Conservation (phyloP, 2,888 invertebrate species). For the Protodeltote pygarga region DNA sequence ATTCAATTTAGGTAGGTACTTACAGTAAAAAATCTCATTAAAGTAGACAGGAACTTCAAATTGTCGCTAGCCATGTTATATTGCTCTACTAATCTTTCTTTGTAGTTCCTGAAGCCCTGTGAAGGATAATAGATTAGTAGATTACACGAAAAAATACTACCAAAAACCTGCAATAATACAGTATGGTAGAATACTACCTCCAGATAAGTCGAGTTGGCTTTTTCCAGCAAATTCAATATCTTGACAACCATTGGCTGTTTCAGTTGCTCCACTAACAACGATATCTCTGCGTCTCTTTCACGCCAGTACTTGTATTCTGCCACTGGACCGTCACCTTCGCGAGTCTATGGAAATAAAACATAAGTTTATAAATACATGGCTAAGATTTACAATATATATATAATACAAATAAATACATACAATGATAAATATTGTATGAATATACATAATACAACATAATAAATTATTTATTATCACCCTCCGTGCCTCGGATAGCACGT, state of each 20-base stretch:
- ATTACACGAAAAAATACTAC: neutral
- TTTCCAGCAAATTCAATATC: conserved; percentile 87
- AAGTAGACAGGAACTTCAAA: conserved; percentile 91
- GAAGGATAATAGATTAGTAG: conserved; percentile 63
- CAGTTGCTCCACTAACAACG: conserved; percentile 93
- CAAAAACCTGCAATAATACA: too few relatives aligned
- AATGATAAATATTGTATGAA: too few relatives aligned
- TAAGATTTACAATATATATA: too few relatives aligned
- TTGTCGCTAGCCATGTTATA: conserved; percentile 92
- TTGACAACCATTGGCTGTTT: conserved; percentile 90
- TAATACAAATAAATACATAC: too few relatives aligned
- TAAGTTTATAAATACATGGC: neutral
- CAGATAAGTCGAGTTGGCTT: conserved; percentile 83
- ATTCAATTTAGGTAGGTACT: too few relatives aligned
- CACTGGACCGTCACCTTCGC: conserved; percentile 92
- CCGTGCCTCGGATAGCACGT: too few relatives aligned
- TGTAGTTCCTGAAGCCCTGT: conserved; percentile 87
- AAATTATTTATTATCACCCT: too few relatives aligned
- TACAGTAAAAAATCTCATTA: conserved; percentile 90
- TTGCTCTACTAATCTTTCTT: conserved; percentile 88
- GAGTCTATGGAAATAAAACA: conserved; percentile 61
- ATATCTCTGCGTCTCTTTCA: conserved; percentile 92
- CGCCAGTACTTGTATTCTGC: conserved; percentile 96
- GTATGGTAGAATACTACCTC: conserved; percentile 58
- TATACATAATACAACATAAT: too few relatives aligned